Conservation (phyloP, 2,797 vertebrate species). For the Loris lydekkerianus region DNA sequence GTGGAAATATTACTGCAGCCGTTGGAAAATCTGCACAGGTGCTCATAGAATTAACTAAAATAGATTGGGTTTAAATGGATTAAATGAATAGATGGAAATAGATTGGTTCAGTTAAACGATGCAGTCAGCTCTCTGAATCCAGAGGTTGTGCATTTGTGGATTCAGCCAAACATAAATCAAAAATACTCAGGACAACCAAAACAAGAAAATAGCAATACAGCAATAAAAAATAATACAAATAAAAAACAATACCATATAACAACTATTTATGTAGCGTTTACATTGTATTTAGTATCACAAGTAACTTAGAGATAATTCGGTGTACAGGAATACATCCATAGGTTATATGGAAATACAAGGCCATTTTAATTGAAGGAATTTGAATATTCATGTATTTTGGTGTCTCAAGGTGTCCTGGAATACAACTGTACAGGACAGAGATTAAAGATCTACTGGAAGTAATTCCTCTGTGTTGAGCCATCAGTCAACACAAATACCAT, state of each 20-base stretch:
- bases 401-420: no score
- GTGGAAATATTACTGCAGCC: background rate
- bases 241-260: background rate
- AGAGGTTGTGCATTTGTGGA: background rate
- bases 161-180: background rate
- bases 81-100: background rate
- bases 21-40: slow-evolving; percentile 20
- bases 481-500: background rate
- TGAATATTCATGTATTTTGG: background rate
- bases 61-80: background rate
- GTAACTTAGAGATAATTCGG: background rate
- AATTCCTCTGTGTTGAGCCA: background rate
- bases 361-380: background rate
- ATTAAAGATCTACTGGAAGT: background rate
- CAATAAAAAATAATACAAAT: background rate
- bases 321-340: background rate
- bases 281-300: background rate
- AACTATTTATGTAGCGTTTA: background rate
- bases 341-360: background rate
- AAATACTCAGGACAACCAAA: background rate
- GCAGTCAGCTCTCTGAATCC: background rate
- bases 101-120: background rate
- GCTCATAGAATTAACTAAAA: background rate
- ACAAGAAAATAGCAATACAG: background rate
- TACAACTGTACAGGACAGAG: background rate